phyloP scores from a whole-genome alignment of 2,888 invertebrate species.

The Lacanobia wlatinum region DNA sequence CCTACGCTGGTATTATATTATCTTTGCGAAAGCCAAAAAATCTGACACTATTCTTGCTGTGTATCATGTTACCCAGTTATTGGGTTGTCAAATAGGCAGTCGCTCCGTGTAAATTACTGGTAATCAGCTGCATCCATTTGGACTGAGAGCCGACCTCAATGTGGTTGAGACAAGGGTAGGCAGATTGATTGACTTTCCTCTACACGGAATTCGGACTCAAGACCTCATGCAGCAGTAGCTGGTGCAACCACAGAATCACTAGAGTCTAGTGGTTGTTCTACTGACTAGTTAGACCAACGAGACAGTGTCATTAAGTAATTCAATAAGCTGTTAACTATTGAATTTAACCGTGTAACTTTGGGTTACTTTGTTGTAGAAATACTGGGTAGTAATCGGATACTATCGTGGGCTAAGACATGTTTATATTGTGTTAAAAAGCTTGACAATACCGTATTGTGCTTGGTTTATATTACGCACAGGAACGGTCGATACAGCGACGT shows the following conservation, averaged over 20 bases:
- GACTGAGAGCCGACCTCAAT: no score
- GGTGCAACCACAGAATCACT: neutral
- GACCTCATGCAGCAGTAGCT: neutral
- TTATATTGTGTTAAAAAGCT: constrained; percentile 17
- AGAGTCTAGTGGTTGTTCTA: no score
- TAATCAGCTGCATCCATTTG: no score
- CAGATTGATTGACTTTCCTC: neutral
- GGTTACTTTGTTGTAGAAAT: constrained; percentile 30
- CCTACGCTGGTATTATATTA: no score
- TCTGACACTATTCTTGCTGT: no score
- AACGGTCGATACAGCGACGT: no score
- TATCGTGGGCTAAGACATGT: constrained; percentile 5
- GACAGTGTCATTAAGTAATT: neutral
- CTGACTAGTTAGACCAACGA: neutral
- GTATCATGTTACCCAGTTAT: neutral
- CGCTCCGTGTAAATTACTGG: neutral
- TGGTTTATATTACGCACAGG: neutral
- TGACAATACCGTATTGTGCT: neutral
- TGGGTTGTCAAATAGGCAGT: neutral
- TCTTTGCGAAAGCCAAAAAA: no score
- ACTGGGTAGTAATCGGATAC: constrained; percentile 26
- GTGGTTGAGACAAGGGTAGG: neutral
- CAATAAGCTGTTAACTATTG: constrained; percentile 1
- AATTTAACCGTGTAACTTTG: neutral
- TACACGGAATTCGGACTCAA: neutral